Evolutionary conservation across 2,888 invertebrate genomes (phyloP).

Genomic region (Macroteleia sp.): DNA sequence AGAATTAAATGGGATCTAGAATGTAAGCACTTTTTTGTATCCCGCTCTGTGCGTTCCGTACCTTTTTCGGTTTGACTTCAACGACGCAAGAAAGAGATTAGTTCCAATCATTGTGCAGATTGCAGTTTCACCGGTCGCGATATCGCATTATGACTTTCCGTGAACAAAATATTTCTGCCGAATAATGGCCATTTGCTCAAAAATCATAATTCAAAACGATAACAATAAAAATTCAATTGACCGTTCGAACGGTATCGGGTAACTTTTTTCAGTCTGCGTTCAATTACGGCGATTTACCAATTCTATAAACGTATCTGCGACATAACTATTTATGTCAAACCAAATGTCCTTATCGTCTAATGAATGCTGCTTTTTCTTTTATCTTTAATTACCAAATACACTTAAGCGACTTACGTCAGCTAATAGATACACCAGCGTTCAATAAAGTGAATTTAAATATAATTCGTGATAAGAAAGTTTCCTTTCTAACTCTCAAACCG

Average conservation of each 20-base stretch:
- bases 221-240: constrained; percentile 38
- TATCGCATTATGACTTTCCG: constrained; percentile 33
- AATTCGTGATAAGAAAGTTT: constrained; percentile 54
- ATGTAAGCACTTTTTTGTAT: constrained; percentile 52
- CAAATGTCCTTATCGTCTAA: constrained; percentile 53
- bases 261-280: neutral
- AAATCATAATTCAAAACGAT: constrained; percentile 27
- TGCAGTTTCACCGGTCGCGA: constrained; percentile 8
- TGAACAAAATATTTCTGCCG: neutral
- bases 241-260: constrained; percentile 1
- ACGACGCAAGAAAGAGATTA: constrained; percentile 32
- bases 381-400: constrained; percentile 63
- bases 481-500: constrained; percentile 48
- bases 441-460: constrained; percentile 60
- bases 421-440: constrained; percentile 46
- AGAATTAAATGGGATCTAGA: constrained; percentile 53
- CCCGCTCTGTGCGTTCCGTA: neutral
- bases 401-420: constrained; percentile 59
- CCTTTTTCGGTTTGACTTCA: constrained; percentile 21
- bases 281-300: constrained; percentile 28
- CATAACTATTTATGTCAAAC: constrained; percentile 32
- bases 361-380: constrained; percentile 56
- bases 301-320: constrained; percentile 24
- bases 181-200: constrained; percentile 20
- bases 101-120: constrained; percentile 39